Evolutionary conservation across 2,797 vertebrate genomes (phyloP).

Genomic region (Podarcis siculus): DNA sequence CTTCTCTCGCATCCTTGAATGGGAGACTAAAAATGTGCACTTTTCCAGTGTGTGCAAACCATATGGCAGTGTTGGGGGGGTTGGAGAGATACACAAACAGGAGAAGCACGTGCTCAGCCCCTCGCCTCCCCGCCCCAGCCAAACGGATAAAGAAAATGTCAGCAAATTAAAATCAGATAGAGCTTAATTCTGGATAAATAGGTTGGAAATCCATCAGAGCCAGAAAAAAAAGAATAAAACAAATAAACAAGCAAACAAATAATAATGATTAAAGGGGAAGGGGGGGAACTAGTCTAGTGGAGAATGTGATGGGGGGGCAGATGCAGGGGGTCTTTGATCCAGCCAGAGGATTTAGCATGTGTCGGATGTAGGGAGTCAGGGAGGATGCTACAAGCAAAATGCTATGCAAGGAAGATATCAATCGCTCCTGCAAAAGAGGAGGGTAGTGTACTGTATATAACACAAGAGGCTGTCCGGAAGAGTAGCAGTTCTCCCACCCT

Average conservation of each 20-base stretch:
- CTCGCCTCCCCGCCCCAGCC: conserved; percentile 60
- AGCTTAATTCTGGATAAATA: conserved; percentile 74
- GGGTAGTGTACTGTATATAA: neutral
- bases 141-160: conserved; percentile 66
- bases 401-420: neutral
- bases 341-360: neutral
- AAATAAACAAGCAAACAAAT: neutral
- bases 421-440: neutral
- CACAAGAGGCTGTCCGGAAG: conserved; percentile 21
- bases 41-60: conserved; percentile 36
- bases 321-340: neutral
- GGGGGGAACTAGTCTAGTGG: neutral
- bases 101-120: conserved; percentile 36
- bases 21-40: conserved; percentile 33
- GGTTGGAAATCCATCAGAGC: conserved; percentile 67
- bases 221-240: conserved; percentile 29
- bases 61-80: conserved; percentile 40
- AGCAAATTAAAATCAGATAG: conserved; percentile 60
- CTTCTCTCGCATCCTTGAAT: conserved; percentile 65
- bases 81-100: neutral
- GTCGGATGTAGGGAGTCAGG: conserved; percentile 31
- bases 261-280: neutral
- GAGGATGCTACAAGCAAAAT: conserved; percentile 3
- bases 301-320: neutral
- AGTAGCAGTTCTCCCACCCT: neutral